Base-by-base conservation (phyloP, 2,888 invertebrate genomes). In the Eupithecia inturbata region DNA sequence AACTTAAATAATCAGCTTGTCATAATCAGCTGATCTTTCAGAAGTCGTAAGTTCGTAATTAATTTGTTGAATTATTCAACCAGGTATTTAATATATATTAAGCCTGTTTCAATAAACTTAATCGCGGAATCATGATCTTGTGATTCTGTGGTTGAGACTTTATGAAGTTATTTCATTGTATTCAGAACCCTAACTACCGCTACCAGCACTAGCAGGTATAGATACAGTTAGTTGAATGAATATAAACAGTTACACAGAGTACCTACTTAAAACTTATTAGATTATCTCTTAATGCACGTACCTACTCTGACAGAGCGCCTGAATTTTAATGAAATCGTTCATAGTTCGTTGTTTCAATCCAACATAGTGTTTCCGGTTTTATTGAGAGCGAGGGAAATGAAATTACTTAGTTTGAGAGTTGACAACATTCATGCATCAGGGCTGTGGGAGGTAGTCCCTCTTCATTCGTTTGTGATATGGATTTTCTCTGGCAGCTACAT, bases 271-370 rank as follows among this genome's bases (percentile, higher is more conserved):
- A n/a, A n/a, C n/a, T n/a, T n/a, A n/a, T n/a, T n/a, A n/a, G n/a
- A n/a, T n/a, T n/a, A 53, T 33, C 7, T 31, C 4, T n/a, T n/a
- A n/a, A 53, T 49, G n/a, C 10, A n/a, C 53, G 22, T 49, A 49
- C 10, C 22, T 3, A 10, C 53, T 53, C 53, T 53, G 33, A 22
- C n/a, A n/a, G 10, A n/a, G 53, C n/a, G 33, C 64, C 53, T 67
- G 57, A 26, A 71, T 60, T 71, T 74, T 69, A 74, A 71, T 74
- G 69, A 71, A 74, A 69, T 69, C 45, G 33, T 66, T 60, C 66
- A 68, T 45, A 28, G 22, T 53, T 53, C 63, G 4, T 28, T 49
- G 60, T 69, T 71, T 49, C 75, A 22, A 74, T 71, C 68, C 66
- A 60, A 67, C 33, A 28, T 60, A n/a, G 39, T 33, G 71, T 57